Conservation (phyloP, 2,797 vertebrate species). For the Tympanoctomys barrerae region DNA sequence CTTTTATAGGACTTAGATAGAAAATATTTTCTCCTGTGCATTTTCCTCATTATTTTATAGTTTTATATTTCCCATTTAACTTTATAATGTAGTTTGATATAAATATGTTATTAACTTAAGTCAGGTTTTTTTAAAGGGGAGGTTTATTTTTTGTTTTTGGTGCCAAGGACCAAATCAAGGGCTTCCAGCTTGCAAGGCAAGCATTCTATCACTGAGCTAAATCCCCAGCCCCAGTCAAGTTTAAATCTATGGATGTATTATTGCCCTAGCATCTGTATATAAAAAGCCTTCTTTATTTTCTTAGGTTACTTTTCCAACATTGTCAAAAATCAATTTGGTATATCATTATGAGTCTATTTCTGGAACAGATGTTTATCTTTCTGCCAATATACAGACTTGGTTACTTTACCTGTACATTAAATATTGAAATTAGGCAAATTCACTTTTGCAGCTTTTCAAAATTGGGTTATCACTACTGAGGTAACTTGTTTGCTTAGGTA, state of each 20-base stretch:
- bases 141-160: too few species aligned
- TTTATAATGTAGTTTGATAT: neutral
- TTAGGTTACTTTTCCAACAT: neutral
- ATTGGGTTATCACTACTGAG: neutral
- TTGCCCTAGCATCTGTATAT: neutral
- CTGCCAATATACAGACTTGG: neutral
- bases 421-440: neutral
- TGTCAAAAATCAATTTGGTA: neutral
- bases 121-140: neutral
- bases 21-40: neutral
- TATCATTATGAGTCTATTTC: neutral
- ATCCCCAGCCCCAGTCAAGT: neutral
- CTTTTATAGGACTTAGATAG: neutral
- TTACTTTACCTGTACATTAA: neutral
- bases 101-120: neutral
- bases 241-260: neutral
- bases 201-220: too few species aligned
- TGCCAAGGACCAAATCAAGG: too few species aligned
- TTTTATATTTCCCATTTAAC: neutral
- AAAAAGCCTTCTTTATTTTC: neutral
- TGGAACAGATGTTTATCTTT: neutral
- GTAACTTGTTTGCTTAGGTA: too few species aligned
- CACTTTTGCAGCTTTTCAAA: neutral
- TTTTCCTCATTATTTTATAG: neutral
- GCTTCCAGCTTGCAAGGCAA: too few species aligned